A percentile compares a stretch with the other conserved stretches of the same genome.
phyloP scores from a whole-genome alignment of 2,888 invertebrate species.

The Sminthurinus aureus region DNA sequence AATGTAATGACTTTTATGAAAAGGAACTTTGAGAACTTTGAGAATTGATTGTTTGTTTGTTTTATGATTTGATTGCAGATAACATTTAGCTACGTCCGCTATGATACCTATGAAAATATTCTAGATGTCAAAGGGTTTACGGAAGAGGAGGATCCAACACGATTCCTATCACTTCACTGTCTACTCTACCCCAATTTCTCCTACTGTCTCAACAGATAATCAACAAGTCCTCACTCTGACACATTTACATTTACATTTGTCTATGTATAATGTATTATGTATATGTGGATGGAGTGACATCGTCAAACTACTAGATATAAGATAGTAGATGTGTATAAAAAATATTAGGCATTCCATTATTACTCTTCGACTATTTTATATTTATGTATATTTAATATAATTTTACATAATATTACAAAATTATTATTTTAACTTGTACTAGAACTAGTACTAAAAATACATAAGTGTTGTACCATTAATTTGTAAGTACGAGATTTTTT shows the following conservation, averaged over 20 bases:
- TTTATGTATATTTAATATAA: background rate
- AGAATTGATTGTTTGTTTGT: background rate
- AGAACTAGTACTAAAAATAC: no score
- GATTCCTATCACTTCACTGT: slow-evolving; percentile 89
- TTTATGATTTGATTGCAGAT: slow-evolving; percentile 49
- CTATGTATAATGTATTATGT: background rate
- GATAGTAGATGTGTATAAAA: background rate
- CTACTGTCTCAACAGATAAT: slow-evolving; percentile 68
- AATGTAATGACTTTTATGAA: background rate
- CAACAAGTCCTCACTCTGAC: background rate
- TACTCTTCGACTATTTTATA: background rate
- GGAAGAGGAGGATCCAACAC: slow-evolving; percentile 55
- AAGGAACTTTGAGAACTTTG: background rate
- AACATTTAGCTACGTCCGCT: slow-evolving; percentile 58
- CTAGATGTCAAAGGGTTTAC: slow-evolving; percentile 55
- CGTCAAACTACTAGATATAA: background rate
- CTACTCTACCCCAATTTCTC: slow-evolving; percentile 84
- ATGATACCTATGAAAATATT: slow-evolving; percentile 55
- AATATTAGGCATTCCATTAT: slow-evolving; percentile 21
- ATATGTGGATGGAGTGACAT: background rate
- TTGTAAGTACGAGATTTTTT: background rate
- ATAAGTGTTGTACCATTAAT: background rate
- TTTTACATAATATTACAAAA: background rate
- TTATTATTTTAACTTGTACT: background rate
- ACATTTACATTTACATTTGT: background rate